Conservation (phyloP, 2,888 invertebrate genomes). For the Drosophila pseudotalamancana region DNA sequence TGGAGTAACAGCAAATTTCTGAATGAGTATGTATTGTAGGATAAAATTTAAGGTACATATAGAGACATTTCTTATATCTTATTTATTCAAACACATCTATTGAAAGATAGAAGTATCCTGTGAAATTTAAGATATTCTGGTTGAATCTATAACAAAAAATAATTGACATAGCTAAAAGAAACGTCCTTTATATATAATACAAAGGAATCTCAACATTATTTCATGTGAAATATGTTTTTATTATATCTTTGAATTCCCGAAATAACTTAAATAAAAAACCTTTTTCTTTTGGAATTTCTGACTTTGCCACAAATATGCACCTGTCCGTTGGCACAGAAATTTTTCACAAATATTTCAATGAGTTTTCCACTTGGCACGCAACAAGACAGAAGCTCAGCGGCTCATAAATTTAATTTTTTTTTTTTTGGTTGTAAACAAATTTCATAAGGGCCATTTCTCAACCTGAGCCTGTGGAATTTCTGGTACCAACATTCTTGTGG, state of each 20-base stretch:
- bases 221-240: no score
- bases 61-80: no score
- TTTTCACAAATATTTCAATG: slow-evolving; percentile 45
- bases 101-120: no score
- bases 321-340: slow-evolving; percentile 13
- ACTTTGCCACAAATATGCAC: slow-evolving; percentile 5
- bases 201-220: no score
- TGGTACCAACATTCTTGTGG: slow-evolving; percentile 34
- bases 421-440: slow-evolving; percentile 39
- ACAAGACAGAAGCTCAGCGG: slow-evolving; percentile 7
- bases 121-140: no score
- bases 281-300: background rate
- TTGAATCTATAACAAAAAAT: no score
- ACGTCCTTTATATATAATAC: no score
- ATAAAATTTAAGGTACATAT: no score
- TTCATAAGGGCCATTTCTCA: slow-evolving; percentile 37
- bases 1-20: background rate
- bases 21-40: slow-evolving; percentile 15
- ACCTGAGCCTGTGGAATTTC: slow-evolving; percentile 44
- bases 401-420: slow-evolving; percentile 41
- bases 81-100: no score
- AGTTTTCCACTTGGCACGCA: slow-evolving; percentile 23
- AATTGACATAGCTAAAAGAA: no score
- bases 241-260: no score
- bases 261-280: background rate